Evolutionary conservation across 2,888 invertebrate species (phyloP), one percentile per base, ranked within the genome.

Genomic region (Tanytarsus gracilentus): DNA sequence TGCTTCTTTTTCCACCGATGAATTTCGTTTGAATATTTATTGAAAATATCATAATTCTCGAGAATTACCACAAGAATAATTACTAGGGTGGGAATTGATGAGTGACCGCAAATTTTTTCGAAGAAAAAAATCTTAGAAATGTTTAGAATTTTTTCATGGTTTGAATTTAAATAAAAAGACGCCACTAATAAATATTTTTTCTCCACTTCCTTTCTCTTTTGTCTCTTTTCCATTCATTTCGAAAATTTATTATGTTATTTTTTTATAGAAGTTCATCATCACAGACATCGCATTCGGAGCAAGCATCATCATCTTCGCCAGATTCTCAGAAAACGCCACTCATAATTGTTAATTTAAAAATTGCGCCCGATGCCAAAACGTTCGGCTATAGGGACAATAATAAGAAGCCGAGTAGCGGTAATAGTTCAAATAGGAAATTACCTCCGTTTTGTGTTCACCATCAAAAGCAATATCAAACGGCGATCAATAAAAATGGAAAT

Each of bases 381-480:
- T 29, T 60, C 8, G 60, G n/a, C n/a, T n/a, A n/a, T n/a, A n/a
- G n/a, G n/a, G n/a, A n/a, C n/a, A n/a, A n/a, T n/a, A n/a, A n/a
- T n/a, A n/a, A n/a, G n/a, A n/a, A 49, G 16, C 60, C 60, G 26
- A 58, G 48, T 21, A 39, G 33, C 25, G 7, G 33, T 9, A 49
- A 49, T 14, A 16, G 36, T 16, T 9, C 25, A 11, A 36, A 26
- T 8, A 60, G 25, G 50, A 60, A 60, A 23, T 27, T 60, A n/a
- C 60, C 60, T 14, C 60, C 60, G 29, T 60, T 48, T 48, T 60
- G 60, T 21, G 60, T 60, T 49, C 60, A 60, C 14, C 50, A 36
- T 50, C 60, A 60, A 9, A 60, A 60, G 21, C 60, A 60, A 23
- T 60, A 36, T 50, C 60, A 60, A 9, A 60, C 49, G 21, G 16